Percentiles rank a stretch among this genome's conserved stretches.
These are phyloP conservation scores for Sinosuthora webbiana DNA, from an alignment of 2,113 vertebrate genomes.

Conservation along the genomic window DNA sequence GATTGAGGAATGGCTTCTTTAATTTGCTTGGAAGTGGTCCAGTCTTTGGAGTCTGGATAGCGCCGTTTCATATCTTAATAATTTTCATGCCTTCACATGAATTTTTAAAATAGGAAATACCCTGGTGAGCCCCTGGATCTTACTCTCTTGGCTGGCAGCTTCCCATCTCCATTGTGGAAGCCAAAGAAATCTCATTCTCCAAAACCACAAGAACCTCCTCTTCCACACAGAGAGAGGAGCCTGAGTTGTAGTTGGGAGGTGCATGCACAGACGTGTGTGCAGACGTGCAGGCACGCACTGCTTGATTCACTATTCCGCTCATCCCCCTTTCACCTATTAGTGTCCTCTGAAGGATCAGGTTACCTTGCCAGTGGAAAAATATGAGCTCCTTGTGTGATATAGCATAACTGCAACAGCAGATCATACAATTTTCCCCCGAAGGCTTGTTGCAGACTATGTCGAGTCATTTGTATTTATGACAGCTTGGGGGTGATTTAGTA, in stretches of 20 bases:
- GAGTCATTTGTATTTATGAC: conserved; percentile 80
- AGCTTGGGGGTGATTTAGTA: conserved; percentile 74
- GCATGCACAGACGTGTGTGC: background rate
- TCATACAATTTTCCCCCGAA: conserved; percentile 76
- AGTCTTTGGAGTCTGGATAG: conserved; percentile 35
- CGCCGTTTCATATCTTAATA: conserved; percentile 34
- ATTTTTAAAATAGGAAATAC: conserved; percentile 47
- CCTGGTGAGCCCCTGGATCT: conserved; percentile 8
- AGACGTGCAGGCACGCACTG: background rate
- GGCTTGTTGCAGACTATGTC: conserved; percentile 76
- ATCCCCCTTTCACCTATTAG: conserved; percentile 58
- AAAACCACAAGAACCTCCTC: background rate
- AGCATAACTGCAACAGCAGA: conserved; percentile 74
- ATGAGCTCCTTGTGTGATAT: conserved; percentile 71
- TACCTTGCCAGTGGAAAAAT: conserved; percentile 76
- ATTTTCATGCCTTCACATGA: conserved; percentile 39
- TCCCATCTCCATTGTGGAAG: background rate
- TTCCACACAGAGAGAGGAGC: background rate
- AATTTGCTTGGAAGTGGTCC: conserved; percentile 56
- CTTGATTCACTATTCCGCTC: conserved; percentile 24
- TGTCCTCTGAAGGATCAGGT: conserved; percentile 70
- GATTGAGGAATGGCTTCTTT: conserved; percentile 50
- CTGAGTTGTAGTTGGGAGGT: background rate
- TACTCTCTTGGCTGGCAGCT: background rate
- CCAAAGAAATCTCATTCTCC: background rate